Base-by-base conservation (phyloP, 2,797 vertebrate genomes). In the Poeciliopsis gracilis region DNA sequence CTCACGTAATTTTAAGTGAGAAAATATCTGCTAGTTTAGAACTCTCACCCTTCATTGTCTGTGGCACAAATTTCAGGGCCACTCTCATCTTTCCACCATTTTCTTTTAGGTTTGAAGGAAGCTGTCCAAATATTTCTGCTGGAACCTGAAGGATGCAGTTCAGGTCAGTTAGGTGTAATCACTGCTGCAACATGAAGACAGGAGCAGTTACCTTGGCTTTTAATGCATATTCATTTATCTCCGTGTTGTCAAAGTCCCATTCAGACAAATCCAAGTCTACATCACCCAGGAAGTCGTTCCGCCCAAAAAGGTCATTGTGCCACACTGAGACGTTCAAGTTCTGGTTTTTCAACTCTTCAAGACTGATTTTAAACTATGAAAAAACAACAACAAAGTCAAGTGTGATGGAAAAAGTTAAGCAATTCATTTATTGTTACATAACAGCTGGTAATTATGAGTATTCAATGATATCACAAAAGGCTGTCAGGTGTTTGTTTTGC, bases 201-300 rank as follows among this genome's bases (percentile, higher is more conserved):
- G 0, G 12, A 15, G 45, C 45, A 46, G 45, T 91, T 94, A 99
- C 97, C 93, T 96, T 95, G 82, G 95, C 89, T 92, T 97, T 97
- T 69, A 99, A 95, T 0, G 93, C 79, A 78, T 96, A 97, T 93
- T 98, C 98, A 85, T 95, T 97, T 80, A 97, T 96, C 41, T 97
- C 95, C 13, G 96, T 96, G 91, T 97, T 96, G 77, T 85, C 95
- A 94, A 97, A 97, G 89, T 98, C 96, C 98, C 98, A 99, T 2
- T 93, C 91, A 66, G 94, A 95, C 86, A 99, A 86, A 89, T 97
- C 95, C 78, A 97, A 81, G 57, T 98, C 96, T 83, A 97, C 96
- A 87, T 98, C 97, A 2, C 98, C 98, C 71, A 99, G 95, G 89
- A 98, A 99, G 83, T 93, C 97, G 86, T 98, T 99, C 46, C 96